phyloP scores from a whole-genome alignment of 2,888 invertebrate genomes.

The Spilosoma lubricipeda region DNA sequence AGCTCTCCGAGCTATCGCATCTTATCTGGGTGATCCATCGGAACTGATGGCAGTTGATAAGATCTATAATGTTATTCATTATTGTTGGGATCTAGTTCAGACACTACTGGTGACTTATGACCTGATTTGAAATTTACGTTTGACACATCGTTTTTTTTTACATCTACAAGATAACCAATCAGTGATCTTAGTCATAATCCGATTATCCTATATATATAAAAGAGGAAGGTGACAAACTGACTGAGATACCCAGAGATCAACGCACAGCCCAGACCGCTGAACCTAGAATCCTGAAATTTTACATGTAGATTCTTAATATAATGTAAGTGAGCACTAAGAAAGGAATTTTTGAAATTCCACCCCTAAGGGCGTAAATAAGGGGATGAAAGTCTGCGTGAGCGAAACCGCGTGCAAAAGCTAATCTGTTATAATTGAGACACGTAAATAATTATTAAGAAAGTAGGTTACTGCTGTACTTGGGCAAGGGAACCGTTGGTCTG shows the following conservation, averaged over 20 bases:
- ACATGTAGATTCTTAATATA: too few relatives aligned
- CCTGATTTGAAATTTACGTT: slow-evolving; percentile 9
- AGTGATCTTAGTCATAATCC: background rate
- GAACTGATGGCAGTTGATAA: slow-evolving; percentile 36
- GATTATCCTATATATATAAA: too few relatives aligned
- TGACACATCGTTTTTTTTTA: background rate
- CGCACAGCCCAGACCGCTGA: too few relatives aligned
- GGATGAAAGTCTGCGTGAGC: too few relatives aligned
- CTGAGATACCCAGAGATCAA: too few relatives aligned
- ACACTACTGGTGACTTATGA: slow-evolving; percentile 11
- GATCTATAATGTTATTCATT: slow-evolving; percentile 44
- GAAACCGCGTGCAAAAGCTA: too few relatives aligned
- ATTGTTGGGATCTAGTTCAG: slow-evolving; percentile 27
- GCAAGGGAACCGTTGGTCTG: slow-evolving; percentile 14
- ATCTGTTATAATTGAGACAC: background rate
- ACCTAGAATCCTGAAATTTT: too few relatives aligned
- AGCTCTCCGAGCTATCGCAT: slow-evolving; percentile 18
- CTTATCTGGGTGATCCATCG: slow-evolving; percentile 21
- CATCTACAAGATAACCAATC: background rate
- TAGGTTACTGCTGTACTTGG: slow-evolving; percentile 14
- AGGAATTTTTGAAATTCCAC: too few relatives aligned
- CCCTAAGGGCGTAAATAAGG: too few relatives aligned
- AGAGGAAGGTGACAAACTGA: too few relatives aligned
- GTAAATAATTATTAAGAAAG: slow-evolving; percentile 25
- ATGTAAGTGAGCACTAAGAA: too few relatives aligned